phyloP scores from a whole-genome alignment of 2,113 vertebrate genomes.

The Rhinolophus sinicus region DNA sequence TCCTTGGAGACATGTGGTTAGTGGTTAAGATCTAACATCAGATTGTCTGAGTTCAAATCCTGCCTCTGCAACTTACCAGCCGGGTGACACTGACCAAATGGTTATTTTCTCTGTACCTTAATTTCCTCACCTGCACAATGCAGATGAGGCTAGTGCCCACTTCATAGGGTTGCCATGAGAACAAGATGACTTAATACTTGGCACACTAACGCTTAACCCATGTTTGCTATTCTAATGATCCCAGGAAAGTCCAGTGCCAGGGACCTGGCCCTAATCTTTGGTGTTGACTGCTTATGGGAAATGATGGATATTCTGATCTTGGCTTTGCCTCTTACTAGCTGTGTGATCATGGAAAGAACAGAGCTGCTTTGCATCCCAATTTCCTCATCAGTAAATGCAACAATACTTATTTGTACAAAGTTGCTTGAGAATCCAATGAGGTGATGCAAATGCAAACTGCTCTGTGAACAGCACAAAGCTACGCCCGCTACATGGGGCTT shows the following conservation, averaged over 20 bases:
- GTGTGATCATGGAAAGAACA: background rate
- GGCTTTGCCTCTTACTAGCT: background rate
- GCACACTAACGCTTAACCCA: background rate
- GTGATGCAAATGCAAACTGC: too few species aligned
- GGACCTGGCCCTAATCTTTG: background rate
- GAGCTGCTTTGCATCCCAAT: background rate
- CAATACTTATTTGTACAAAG: background rate
- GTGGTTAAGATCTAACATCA: background rate
- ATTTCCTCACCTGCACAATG: background rate
- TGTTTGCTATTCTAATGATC: background rate
- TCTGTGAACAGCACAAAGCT: background rate
- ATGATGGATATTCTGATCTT: background rate
- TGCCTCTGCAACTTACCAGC: background rate
- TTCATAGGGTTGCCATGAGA: background rate
- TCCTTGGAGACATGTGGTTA: background rate
- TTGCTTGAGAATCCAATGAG: background rate
- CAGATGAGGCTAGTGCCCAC: background rate
- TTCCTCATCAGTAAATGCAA: background rate
- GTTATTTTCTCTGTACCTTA: background rate
- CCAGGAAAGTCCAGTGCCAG: rapidly evolving
- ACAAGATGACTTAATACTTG: background rate
- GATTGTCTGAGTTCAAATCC: background rate
- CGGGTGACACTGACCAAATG: background rate
- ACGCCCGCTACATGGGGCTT: too few species aligned
- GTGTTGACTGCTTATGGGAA: background rate